Evolutionary conservation across 1,140 invertebrate species (phyloP), one percentile per base, ranked within the genome.

Genomic region (Oscheius sp.): DNA sequence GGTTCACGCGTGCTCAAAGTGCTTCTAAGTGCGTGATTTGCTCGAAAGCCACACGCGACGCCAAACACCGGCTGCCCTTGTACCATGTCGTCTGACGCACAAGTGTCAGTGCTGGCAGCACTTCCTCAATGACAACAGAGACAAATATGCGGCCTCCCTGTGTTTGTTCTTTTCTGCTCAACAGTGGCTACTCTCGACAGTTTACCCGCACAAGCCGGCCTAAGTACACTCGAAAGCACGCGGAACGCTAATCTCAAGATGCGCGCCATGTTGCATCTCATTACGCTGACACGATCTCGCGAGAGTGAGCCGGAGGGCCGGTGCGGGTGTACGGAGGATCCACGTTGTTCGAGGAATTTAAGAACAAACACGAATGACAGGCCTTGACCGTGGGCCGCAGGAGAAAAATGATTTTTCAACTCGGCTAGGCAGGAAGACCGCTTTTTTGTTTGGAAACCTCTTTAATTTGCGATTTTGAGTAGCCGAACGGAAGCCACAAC

Each of bases 241-340:
- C 49, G 49, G 49, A 55, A 55, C 49, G 49, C 49, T 55, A 55
- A 55, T 55, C 49, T 55, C 49, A 55, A 55, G 49, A 55, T 55
- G 49, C 7, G 49, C 49, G 28, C 49, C 49, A 55, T 55, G 49
- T 55, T 55, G 49, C 49, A 55, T 55, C 49, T 55, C 49, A 55
- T 55, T 55, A 55, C 49, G 23, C 49, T 23, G 49, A 55, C 49
- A 55, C 49, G 49, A 55, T 26, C 49, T 23, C 49, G 4, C 49
- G 49, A 55, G 49, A 55, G 49, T 20, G 28, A 55, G 23, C 28
- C 4, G 7, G 4, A 55, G 28, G 49, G 15, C 49, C 49, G 23
- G 49, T 42, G 10, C 38, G 10, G 10, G 10, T 42, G 38, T 10
- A 42, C 38, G 38, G 10, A 55, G 49, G 28, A 55, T 55, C 7